phyloP scores from a whole-genome alignment of 2,797 vertebrate species.

The Acanthornis magna region DNA sequence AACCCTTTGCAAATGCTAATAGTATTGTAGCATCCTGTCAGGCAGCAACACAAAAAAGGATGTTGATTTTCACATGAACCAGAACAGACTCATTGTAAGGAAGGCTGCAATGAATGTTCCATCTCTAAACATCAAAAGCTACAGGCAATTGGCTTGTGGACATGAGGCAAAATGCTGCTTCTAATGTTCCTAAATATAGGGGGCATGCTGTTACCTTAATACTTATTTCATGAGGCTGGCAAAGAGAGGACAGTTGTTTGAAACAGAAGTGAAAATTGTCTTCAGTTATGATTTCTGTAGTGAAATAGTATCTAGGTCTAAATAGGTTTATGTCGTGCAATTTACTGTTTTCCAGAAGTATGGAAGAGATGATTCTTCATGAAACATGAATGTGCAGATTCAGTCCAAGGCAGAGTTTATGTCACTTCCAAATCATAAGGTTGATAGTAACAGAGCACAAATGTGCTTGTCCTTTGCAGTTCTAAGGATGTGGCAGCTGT shows the following conservation, averaged over 20 bases:
- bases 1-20: constrained; percentile 99
- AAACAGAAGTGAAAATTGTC: background rate
- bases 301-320: background rate
- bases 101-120: constrained; percentile 68
- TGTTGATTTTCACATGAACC: constrained; percentile 80
- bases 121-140: constrained; percentile 69
- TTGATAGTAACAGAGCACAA: background rate
- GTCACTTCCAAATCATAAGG: background rate
- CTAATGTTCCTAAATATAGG: background rate
- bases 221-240: background rate
- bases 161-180: constrained; percentile 6
- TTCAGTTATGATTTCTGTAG: background rate
- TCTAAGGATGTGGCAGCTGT: background rate
- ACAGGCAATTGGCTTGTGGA: constrained; percentile 40
- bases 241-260: background rate
- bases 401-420: background rate
- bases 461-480: background rate
- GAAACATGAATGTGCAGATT: background rate
- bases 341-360: background rate
- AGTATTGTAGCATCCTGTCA: constrained; percentile 86
- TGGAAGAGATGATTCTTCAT: background rate
- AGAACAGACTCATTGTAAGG: constrained; percentile 68
- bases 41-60: constrained; percentile 83
- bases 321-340: background rate
- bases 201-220: background rate